Percentiles rank a stretch among this genome's conserved stretches.
phyloP scores from a whole-genome alignment of 2,113 vertebrate species.

The Catharus minimus region DNA sequence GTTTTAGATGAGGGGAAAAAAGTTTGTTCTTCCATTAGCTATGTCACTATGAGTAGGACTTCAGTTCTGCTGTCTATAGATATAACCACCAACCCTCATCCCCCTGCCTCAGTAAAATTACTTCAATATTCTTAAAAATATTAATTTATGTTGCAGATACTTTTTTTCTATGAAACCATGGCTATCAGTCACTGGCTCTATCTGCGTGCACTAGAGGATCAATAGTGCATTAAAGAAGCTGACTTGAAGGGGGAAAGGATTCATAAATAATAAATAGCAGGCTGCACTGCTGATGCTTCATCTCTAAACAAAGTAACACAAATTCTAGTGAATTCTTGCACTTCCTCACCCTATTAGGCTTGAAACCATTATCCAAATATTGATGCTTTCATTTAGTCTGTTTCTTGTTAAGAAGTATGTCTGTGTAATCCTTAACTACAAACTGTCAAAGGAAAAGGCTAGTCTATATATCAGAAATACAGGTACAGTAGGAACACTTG shows the following conservation, averaged over 20 bases:
- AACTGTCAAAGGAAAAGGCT: not conserved
- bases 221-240: conserved; percentile 81
- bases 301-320: conserved; percentile 56
- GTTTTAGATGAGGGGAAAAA: not conserved
- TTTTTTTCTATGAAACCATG: not conserved
- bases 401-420: conserved; percentile 42
- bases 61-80: not conserved
- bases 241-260: conserved; percentile 78
- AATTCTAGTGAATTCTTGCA: conserved; percentile 25
- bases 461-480: not conserved
- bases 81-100: not conserved
- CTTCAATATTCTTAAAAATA: not conserved
- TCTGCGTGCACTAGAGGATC: conserved; percentile 74
- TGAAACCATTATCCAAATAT: not conserved
- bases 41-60: not conserved
- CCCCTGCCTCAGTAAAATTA: not conserved
- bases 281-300: conserved; percentile 63
- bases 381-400: not conserved
- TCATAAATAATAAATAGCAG: conserved; percentile 87
- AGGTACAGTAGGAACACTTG: not conserved
- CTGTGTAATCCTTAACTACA: not conserved
- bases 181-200: conserved; percentile 43
- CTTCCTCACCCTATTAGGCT: conserved; percentile 35
- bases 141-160: not conserved
- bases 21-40: not conserved